Percentiles rank a stretch among this genome's conserved stretches.
Evolutionary conservation across 2,888 invertebrate genomes (phyloP).

Genomic region (Cryptus viduatorius): DNA sequence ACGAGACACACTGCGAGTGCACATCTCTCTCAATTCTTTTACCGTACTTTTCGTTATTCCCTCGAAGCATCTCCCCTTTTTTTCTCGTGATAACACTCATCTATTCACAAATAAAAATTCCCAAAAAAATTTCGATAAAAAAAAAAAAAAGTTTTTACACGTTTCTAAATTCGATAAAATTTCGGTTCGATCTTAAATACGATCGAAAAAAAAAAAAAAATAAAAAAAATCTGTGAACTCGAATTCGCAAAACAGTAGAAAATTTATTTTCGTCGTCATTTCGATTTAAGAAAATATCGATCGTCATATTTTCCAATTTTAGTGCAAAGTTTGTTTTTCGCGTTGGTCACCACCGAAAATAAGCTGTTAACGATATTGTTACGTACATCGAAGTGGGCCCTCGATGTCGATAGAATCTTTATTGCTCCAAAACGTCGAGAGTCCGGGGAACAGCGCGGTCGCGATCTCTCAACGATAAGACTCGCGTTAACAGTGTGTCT

Average conservation of each 20-base stretch:
- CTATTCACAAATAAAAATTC: too few species aligned
- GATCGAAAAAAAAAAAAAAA: too few species aligned
- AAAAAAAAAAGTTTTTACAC: too few species aligned
- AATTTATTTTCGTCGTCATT: neutral
- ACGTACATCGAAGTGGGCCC: neutral
- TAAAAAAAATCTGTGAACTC: neutral
- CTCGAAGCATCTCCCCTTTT: neutral
- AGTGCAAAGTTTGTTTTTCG: neutral
- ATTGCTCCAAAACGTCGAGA: slow-evolving; percentile 54
- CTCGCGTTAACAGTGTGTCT: slow-evolving; percentile 54
- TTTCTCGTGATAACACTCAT: neutral
- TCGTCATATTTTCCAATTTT: neutral
- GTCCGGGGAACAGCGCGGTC: slow-evolving; percentile 28
- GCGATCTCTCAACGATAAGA: slow-evolving; percentile 58
- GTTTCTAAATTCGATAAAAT: too few species aligned
- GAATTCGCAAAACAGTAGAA: neutral
- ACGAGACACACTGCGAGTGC: slow-evolving; percentile 35
- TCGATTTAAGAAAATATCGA: neutral
- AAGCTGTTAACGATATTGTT: slow-evolving; percentile 17
- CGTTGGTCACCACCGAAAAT: neutral
- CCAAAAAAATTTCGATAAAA: too few species aligned
- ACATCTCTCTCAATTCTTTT: slow-evolving; percentile 32
- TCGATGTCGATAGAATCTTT: slow-evolving; percentile 61
- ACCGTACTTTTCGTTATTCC: neutral
- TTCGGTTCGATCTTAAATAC: too few species aligned